A percentile compares a stretch with the other conserved stretches of the same genome.
phyloP scores from a whole-genome alignment of 2,113 vertebrate genomes.

The Platysternon megacephalum region DNA sequence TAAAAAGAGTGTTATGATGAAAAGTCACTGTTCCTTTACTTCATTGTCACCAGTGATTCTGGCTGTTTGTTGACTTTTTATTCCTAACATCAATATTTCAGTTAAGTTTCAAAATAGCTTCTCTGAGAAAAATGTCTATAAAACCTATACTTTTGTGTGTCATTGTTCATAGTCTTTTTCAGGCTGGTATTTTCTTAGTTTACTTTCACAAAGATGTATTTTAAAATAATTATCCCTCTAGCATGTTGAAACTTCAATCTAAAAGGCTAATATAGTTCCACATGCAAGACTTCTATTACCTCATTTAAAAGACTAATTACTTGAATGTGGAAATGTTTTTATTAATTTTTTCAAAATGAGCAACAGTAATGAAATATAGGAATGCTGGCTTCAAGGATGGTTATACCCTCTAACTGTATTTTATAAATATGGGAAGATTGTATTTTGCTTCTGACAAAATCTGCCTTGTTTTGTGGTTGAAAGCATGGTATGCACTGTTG shows the following conservation, averaged over 20 bases:
- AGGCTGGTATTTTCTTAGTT: conserved; percentile 14
- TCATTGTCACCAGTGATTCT: conserved; percentile 49
- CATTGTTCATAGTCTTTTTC: neutral
- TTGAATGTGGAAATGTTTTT: neutral
- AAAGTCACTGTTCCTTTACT: conserved; percentile 47
- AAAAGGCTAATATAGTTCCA: neutral
- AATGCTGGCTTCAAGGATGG: neutral
- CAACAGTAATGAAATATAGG: neutral
- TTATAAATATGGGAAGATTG: neutral
- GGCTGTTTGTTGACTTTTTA: conserved; percentile 37
- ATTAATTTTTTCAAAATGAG: neutral
- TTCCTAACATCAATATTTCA: conserved; percentile 41
- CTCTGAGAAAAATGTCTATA: conserved; percentile 16
- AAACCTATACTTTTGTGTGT: neutral
- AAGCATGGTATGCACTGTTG: neutral
- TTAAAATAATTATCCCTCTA: neutral
- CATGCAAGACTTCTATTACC: neutral
- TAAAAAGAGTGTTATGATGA: neutral
- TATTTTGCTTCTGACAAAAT: neutral
- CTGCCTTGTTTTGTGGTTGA: neutral
- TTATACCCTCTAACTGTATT: neutral
- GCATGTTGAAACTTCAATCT: neutral
- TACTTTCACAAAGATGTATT: neutral
- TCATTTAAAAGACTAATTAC: neutral
- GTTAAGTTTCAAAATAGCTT: conserved; percentile 44